phyloP scores from a whole-genome alignment of 1,140 invertebrate genomes.

The Bombus huntii region DNA sequence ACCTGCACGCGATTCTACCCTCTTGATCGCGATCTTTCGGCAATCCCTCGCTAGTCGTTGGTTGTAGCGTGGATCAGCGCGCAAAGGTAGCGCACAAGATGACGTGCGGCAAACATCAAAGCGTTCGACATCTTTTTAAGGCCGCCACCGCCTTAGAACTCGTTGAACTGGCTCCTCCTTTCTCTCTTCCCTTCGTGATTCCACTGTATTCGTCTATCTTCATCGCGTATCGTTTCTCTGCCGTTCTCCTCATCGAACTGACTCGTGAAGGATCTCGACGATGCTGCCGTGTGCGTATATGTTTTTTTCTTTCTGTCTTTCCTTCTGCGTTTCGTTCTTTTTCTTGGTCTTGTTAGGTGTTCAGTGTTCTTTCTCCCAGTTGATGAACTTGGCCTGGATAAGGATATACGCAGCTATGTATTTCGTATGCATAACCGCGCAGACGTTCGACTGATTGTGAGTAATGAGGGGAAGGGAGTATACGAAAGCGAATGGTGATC shows the following conservation, averaged over 20 bases:
- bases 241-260: conserved; percentile 35
- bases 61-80: conserved; percentile 7
- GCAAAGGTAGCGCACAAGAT: conserved; percentile 65
- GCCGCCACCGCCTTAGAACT: conserved; percentile 55
- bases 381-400: background rate
- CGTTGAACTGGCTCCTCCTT: conserved; percentile 15
- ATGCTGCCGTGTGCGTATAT: background rate
- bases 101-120: conserved; percentile 76
- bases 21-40: conserved; percentile 32
- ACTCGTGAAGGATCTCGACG: conserved; percentile 1
- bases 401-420: no score
- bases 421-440: conserved; percentile 4
- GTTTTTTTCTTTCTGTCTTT: conserved; percentile 15
- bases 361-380: background rate
- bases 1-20: conserved; percentile 49
- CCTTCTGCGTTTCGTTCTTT: background rate
- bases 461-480: conserved; percentile 25
- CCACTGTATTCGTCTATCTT: conserved; percentile 22
- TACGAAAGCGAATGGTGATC: background rate
- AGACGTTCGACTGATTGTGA: conserved; percentile 40
- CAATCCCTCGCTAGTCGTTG: background rate
- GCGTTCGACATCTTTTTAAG: conserved; percentile 65
- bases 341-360: background rate
- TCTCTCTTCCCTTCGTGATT: conserved; percentile 23
- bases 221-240: conserved; percentile 28